These are phyloP conservation scores for Dasysyrphus albostriatus DNA, from an alignment of 2,888 invertebrate genomes.

Conservation along the genomic window DNA sequence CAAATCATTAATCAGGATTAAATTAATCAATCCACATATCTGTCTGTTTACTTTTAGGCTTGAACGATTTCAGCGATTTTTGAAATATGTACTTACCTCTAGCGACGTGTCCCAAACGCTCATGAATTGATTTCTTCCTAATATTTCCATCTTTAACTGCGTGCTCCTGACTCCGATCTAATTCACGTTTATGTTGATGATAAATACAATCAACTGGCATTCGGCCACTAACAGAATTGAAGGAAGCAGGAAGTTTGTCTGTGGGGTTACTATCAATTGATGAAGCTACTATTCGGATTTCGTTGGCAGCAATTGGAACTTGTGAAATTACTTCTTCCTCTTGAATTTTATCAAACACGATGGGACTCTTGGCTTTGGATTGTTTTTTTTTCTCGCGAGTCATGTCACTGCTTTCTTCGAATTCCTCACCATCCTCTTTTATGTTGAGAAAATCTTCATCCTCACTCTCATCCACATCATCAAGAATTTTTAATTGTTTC, in stretches of 20 bases:
- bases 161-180: conserved; percentile 29
- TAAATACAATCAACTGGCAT: conserved; percentile 31
- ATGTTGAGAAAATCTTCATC: conserved; percentile 88
- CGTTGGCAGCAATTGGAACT: conserved; percentile 1
- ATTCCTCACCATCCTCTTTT: conserved; percentile 86
- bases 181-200: conserved; percentile 72
- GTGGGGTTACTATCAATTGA: neutral
- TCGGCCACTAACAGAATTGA: neutral
- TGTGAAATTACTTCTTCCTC: conserved; percentile 38
- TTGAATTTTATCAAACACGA: conserved; percentile 79
- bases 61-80: too few relatives aligned
- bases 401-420: conserved; percentile 77
- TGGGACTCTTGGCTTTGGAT: conserved; percentile 80
- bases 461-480: conserved; percentile 84
- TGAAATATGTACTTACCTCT: conserved; percentile 38
- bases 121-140: conserved; percentile 83
- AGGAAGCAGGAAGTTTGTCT: neutral
- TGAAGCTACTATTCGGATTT: neutral
- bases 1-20: too few relatives aligned
- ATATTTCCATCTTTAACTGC: conserved; percentile 41
- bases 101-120: conserved; percentile 84
- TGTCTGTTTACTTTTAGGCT: too few relatives aligned
- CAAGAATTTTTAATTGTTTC: conserved; percentile 84
- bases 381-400: conserved; percentile 73
- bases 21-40: too few relatives aligned